phyloP scores from a whole-genome alignment of 2,888 invertebrate species.

The Argyra leucocephala region DNA sequence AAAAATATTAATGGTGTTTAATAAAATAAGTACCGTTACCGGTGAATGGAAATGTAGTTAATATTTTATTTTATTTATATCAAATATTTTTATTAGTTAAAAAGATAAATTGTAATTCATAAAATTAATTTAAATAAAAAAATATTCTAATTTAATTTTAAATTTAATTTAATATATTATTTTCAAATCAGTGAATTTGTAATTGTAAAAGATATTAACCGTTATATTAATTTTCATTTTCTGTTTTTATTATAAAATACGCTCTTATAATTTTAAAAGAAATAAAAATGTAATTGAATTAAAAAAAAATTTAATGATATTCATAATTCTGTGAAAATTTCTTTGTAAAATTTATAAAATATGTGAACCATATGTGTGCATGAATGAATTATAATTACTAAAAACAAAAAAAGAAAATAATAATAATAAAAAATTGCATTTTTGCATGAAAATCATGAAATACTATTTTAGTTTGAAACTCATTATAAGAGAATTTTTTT shows the following conservation, averaged over 20 bases:
- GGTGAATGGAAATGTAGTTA: neutral
- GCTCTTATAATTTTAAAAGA: neutral
- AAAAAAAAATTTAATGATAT: neutral
- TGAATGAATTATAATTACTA: neutral
- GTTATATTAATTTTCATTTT: neutral
- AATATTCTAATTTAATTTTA: neutral
- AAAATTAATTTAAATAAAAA: no score
- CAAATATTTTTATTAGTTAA: neutral
- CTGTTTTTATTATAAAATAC: neutral
- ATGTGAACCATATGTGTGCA: slow-evolving; percentile 4
- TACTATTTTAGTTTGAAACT: no score
- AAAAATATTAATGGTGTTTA: no score
- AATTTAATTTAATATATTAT: neutral
- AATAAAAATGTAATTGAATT: neutral
- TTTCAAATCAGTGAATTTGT: neutral
- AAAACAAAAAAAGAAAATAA: neutral
- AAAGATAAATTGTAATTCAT: no score
- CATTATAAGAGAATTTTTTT: no score
- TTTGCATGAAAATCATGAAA: no score
- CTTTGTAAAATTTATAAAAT: no score
- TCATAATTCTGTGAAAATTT: neutral
- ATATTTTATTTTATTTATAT: neutral
- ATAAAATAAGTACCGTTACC: no score
- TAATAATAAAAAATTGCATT: no score
- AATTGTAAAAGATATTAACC: neutral